These are phyloP conservation scores for Mesorhabditis spiculigera DNA, from an alignment of 2,888 invertebrate genomes.

Conservation along the genomic window DNA sequence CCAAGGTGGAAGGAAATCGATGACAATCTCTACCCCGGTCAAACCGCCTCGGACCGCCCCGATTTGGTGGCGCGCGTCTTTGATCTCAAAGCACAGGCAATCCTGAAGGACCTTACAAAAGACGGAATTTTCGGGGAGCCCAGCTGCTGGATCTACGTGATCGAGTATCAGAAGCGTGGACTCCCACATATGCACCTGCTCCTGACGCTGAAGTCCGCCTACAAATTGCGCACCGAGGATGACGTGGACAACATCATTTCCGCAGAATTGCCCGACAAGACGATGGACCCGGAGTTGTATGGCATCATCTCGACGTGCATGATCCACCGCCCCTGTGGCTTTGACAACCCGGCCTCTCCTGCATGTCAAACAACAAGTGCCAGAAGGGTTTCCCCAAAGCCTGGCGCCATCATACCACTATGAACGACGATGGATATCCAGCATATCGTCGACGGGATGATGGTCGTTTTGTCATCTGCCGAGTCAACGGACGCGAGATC, in stretches of 20 bases:
- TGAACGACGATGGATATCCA: constrained; percentile 55
- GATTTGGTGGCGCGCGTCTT: constrained; percentile 50
- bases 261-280: constrained; percentile 37
- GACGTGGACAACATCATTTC: constrained; percentile 19
- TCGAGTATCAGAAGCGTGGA: constrained; percentile 53
- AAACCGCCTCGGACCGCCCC: constrained; percentile 38
- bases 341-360: constrained; percentile 44
- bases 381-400: constrained; percentile 59
- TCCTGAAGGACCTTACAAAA: constrained; percentile 39
- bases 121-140: constrained; percentile 34
- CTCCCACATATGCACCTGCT: no score
- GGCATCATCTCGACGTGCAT: constrained; percentile 29
- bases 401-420: constrained; percentile 33
- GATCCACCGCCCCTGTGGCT: constrained; percentile 49
- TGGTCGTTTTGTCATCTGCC: constrained; percentile 20
- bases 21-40: constrained; percentile 25
- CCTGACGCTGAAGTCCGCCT: no score
- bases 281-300: constrained; percentile 24
- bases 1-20: constrained; percentile 53
- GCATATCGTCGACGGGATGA: constrained; percentile 50
- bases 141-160: constrained; percentile 31
- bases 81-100: constrained; percentile 31
- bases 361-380: constrained; percentile 59
- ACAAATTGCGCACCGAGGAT: no score
- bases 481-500: not conserved